Evolutionary conservation across 2,888 invertebrate species (phyloP).

Genomic region (Onthophagus sagittarius): DNA sequence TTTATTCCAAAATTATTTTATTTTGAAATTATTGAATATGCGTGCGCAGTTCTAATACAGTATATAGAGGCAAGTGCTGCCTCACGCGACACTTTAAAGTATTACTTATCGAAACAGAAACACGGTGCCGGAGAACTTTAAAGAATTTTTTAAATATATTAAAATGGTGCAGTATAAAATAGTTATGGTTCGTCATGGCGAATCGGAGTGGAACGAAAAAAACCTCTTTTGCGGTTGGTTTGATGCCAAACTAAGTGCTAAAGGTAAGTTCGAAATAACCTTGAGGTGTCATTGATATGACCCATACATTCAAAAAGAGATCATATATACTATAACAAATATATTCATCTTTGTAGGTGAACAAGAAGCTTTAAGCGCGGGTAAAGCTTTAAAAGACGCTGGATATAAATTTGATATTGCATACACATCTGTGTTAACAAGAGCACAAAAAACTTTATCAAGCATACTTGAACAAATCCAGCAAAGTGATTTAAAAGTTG

Average conservation of each 20-base stretch:
- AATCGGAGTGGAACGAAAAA: slow-evolving; percentile 62
- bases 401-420: slow-evolving; percentile 59
- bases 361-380: slow-evolving; percentile 57
- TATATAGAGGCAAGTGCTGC: not conserved
- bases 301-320: not conserved
- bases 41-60: not conserved
- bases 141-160: not conserved
- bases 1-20: too few relatives aligned
- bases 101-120: not conserved
- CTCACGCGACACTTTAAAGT: not conserved
- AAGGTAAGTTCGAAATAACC: slow-evolving; percentile 46
- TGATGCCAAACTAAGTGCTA: slow-evolving; percentile 57
- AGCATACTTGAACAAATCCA: slow-evolving; percentile 57
- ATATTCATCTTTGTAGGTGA: slow-evolving; percentile 48
- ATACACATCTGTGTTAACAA: slow-evolving; percentile 60
- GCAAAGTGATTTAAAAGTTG: slow-evolving; percentile 54
- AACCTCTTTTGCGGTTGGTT: slow-evolving; percentile 64
- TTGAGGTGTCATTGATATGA: slow-evolving; percentile 3
- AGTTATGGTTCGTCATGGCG: slow-evolving; percentile 64
- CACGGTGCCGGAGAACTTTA: not conserved
- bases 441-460: slow-evolving; percentile 59
- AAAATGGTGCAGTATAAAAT: slow-evolving; percentile 51
- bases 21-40: not conserved
- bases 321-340: too few relatives aligned
- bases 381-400: slow-evolving; percentile 58